phyloP scores from a whole-genome alignment of 2,113 vertebrate species.

The Xerus inauris region DNA sequence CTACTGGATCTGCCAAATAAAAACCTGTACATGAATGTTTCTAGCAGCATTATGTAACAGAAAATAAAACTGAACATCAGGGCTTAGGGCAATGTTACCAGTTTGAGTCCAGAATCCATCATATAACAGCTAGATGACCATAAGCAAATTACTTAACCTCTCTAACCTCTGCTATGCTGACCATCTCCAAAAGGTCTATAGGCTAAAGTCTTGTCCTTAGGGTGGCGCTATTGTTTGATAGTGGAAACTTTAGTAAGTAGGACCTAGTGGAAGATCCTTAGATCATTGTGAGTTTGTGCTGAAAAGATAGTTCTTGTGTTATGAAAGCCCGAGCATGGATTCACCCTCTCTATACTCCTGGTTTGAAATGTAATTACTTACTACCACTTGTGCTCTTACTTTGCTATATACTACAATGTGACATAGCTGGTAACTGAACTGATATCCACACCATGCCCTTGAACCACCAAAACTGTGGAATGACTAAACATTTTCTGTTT shows the following conservation, averaged over 20 bases:
- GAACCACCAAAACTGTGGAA: not conserved
- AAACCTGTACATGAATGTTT: not conserved
- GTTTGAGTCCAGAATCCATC: not conserved
- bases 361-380: not conserved
- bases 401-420: not conserved
- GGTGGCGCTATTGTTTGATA: not conserved
- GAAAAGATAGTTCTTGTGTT: not conserved
- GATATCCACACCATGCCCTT: too few species aligned
- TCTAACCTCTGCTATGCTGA: not conserved
- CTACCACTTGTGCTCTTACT: not conserved
- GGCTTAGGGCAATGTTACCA: not conserved
- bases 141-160: not conserved
- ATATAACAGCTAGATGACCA: not conserved
- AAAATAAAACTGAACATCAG: not conserved
- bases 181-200: not conserved
- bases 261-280: too few species aligned
- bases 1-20: not conserved
- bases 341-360: not conserved
- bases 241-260: not conserved
- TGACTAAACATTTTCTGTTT: not conserved
- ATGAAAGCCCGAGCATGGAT: not conserved
- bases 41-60: not conserved
- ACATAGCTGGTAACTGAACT: not conserved
- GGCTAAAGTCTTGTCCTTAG: not conserved
- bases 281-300: not conserved